Evolutionary conservation across 2,797 vertebrate species (phyloP).

Genomic region (Girardinus metallicus): DNA sequence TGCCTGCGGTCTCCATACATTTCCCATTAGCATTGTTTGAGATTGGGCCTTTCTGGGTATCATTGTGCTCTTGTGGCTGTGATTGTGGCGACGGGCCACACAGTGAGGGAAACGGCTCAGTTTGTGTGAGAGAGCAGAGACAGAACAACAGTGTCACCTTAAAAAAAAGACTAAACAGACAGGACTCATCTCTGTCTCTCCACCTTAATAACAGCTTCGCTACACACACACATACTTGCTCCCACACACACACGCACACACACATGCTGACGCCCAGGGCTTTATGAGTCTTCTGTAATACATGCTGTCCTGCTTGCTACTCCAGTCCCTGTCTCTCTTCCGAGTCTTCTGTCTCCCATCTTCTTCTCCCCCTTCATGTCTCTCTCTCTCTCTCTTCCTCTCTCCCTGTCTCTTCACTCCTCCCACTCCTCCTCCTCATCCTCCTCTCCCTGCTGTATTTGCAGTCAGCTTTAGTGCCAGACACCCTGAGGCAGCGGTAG

Average conservation of each 20-base stretch:
- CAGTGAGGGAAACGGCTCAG: constrained; percentile 48
- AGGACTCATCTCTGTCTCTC: constrained; percentile 56
- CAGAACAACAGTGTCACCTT: constrained; percentile 61
- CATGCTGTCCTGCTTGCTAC: constrained; percentile 38
- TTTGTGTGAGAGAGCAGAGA: constrained; percentile 36
- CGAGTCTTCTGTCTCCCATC: constrained; percentile 53
- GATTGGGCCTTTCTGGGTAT: constrained; percentile 49
- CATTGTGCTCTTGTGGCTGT: constrained; percentile 65
- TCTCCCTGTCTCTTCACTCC: constrained; percentile 41
- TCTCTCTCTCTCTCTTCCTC: constrained; percentile 48
- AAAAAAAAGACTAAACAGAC: constrained; percentile 44
- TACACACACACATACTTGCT: constrained; percentile 46
- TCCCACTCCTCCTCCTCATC: constrained; percentile 59
- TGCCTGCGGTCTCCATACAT: constrained; percentile 58
- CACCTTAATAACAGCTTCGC: constrained; percentile 76
- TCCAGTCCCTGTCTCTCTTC: constrained; percentile 45
- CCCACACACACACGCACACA: constrained; percentile 19
- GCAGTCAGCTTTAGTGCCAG: constrained; percentile 88
- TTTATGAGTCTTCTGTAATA: constrained; percentile 66
- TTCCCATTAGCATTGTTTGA: constrained; percentile 53
- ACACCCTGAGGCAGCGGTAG: constrained; percentile 89
- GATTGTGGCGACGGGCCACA: constrained; percentile 59
- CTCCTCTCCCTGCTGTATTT: constrained; percentile 82
- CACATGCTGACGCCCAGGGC: constrained; percentile 70
- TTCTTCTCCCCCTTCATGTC: constrained; percentile 51